These are phyloP conservation scores for Trichonephila inaurata DNA, from an alignment of 1,140 invertebrate species.

Conservation along the genomic window DNA sequence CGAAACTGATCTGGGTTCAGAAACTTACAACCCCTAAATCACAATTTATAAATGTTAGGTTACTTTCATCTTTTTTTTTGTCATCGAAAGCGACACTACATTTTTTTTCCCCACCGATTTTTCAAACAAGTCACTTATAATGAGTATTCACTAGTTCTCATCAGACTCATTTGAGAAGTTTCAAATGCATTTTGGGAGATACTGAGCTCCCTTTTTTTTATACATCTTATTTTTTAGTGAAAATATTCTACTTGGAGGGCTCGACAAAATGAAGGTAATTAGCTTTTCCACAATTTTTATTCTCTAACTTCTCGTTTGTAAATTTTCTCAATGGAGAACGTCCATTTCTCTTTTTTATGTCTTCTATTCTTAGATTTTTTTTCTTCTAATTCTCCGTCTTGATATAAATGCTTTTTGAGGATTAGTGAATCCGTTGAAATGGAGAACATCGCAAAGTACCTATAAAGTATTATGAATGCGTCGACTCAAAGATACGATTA, in stretches of 20 bases:
- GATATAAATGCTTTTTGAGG: slow-evolving; percentile 50
- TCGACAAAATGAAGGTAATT: slow-evolving; percentile 21
- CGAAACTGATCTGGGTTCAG: background rate
- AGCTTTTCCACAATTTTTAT: slow-evolving; percentile 18
- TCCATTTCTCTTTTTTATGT: background rate
- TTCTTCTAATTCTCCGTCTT: background rate
- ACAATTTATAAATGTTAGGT: background rate
- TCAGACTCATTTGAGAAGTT: background rate
- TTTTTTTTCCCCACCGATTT: background rate
- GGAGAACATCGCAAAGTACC: slow-evolving; percentile 4
- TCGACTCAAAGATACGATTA: background rate
- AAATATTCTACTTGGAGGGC: slow-evolving; percentile 2
- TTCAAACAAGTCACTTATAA: background rate
- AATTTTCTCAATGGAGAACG: slow-evolving; percentile 5
- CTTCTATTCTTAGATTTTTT: background rate
- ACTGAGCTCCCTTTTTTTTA: background rate
- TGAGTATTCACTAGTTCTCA: slow-evolving; percentile 1
- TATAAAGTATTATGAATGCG: slow-evolving; percentile 34
- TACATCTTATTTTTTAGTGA: background rate
- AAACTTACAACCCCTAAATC: background rate
- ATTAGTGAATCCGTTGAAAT: slow-evolving; percentile 24
- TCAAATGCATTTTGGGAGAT: slow-evolving; percentile 1
- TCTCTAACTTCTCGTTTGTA: slow-evolving; percentile 24
- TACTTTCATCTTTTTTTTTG: background rate
- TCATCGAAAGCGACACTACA: background rate